phyloP scores from a whole-genome alignment of 1,140 invertebrate species.

The Heliconius congener region DNA sequence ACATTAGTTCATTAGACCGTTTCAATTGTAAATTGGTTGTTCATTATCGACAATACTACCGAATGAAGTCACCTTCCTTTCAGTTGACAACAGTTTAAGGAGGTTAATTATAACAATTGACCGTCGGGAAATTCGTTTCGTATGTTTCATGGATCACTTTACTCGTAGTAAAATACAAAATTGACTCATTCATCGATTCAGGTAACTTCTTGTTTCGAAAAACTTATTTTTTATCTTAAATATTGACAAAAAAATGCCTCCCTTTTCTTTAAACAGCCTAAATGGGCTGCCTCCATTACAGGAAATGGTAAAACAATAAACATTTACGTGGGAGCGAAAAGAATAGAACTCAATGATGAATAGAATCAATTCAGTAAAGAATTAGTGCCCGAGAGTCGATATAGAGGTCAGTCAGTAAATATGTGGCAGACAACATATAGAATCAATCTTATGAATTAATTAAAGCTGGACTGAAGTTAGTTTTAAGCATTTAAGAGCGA shows the following conservation, averaged over 20 bases:
- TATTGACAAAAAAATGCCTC: slow-evolving; percentile 18
- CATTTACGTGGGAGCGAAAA: slow-evolving; percentile 41
- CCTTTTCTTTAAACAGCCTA: slow-evolving; percentile 18
- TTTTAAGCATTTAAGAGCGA: not conserved
- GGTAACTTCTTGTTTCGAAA: not conserved
- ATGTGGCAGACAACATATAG: slow-evolving; percentile 21
- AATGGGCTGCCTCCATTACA: slow-evolving; percentile 36
- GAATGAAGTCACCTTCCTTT: slow-evolving; percentile 51
- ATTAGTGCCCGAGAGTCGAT: slow-evolving; percentile 32
- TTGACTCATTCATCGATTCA: not conserved
- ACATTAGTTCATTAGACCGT: slow-evolving; percentile 35
- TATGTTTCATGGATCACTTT: not conserved
- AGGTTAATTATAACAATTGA: slow-evolving; percentile 10
- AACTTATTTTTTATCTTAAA: not conserved
- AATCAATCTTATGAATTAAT: slow-evolving; percentile 8
- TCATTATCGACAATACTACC: slow-evolving; percentile 46
- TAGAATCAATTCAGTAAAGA: slow-evolving; percentile 46
- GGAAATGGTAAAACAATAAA: slow-evolving; percentile 48
- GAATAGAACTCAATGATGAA: slow-evolving; percentile 42
- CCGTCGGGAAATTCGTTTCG: not conserved
- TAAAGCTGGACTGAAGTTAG: not conserved
- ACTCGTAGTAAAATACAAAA: not conserved
- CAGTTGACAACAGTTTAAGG: slow-evolving; percentile 3
- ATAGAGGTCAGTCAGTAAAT: slow-evolving; percentile 42
- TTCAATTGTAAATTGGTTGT: slow-evolving; percentile 53